phyloP scores from a whole-genome alignment of 2,113 vertebrate species.

The Carassius carassius region DNA sequence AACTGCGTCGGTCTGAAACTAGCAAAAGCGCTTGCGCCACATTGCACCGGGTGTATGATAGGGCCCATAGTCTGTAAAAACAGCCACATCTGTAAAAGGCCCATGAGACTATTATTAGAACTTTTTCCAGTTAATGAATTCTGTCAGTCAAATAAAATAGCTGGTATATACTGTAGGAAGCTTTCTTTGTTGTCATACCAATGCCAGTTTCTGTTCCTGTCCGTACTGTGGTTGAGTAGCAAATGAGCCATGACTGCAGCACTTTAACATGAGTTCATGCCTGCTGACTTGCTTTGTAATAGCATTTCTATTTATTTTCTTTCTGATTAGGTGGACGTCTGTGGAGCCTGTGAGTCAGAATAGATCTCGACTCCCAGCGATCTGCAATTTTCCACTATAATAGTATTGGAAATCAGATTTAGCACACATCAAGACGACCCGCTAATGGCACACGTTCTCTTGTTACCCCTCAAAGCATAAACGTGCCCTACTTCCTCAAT shows the following conservation, averaged over 20 bases:
- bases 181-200: constrained; percentile 8
- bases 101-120: background rate
- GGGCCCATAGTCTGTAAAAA: constrained; percentile 1
- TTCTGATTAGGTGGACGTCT: constrained; percentile 55
- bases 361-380: constrained; percentile 34
- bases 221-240: background rate
- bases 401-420: constrained; percentile 53
- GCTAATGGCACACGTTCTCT: constrained; percentile 56
- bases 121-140: constrained; percentile 33
- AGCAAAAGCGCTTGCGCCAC: no score
- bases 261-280: constrained; percentile 11
- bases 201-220: background rate
- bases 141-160: background rate
- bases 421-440: constrained; percentile 48
- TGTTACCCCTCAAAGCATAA: constrained; percentile 47
- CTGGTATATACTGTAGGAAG: constrained; percentile 17
- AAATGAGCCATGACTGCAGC: constrained; percentile 16
- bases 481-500: constrained; percentile 18
- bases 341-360: constrained; percentile 40
- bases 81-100: background rate
- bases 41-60: no score
- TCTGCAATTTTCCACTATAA: constrained; percentile 49
- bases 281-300: constrained; percentile 32
- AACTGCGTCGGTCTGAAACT: no score
- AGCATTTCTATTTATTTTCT: constrained; percentile 39